These are phyloP conservation scores for Rotaria sp. DNA, from an alignment of 2,888 invertebrate species.

Conservation along the genomic window DNA sequence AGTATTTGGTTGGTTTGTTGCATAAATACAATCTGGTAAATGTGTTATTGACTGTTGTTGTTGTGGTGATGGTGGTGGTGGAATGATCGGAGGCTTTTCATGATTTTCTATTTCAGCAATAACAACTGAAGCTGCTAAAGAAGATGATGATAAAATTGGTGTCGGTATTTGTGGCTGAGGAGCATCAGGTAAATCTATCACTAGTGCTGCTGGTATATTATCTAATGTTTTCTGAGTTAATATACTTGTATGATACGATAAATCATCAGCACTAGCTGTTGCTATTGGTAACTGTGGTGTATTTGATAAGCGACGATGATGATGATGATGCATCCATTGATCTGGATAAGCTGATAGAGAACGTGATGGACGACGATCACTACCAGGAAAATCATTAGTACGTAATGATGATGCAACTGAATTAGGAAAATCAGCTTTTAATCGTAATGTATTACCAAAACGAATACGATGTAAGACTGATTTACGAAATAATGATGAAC, in stretches of 20 bases:
- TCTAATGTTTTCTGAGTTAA: neutral
- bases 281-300: neutral
- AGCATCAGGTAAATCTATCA: neutral
- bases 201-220: neutral
- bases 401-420: neutral
- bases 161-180: too few species aligned
- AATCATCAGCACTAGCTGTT: neutral
- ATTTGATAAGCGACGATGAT: neutral
- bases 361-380: constrained; percentile 12
- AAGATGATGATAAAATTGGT: neutral
- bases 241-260: neutral
- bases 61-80: neutral
- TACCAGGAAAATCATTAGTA: neutral
- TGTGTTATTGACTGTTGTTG: neutral
- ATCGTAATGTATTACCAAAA: constrained; percentile 19
- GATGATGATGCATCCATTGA: neutral
- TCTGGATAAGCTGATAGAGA: neutral
- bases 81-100: neutral
- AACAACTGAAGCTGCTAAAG: neutral
- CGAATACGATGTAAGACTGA: constrained; percentile 26
- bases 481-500: constrained; percentile 1
- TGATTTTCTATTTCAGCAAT: neutral
- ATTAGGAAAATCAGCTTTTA: neutral
- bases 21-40: neutral
- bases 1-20: neutral